Conservation (phyloP, 2,888 invertebrate genomes). For the Hirtodrosophila duncani region DNA sequence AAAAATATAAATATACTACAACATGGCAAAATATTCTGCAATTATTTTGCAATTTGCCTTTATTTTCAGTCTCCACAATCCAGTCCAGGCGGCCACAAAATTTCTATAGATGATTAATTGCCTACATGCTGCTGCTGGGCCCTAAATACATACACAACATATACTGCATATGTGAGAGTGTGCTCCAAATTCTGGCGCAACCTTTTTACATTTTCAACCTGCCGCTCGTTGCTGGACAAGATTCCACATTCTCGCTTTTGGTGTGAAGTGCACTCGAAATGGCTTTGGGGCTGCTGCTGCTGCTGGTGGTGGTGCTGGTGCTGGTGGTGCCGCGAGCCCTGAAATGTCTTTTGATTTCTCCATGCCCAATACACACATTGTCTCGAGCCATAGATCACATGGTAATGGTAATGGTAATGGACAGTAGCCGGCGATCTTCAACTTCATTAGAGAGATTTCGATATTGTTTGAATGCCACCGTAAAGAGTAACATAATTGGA, state of each 20-base stretch:
- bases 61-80: no score
- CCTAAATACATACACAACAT: no score
- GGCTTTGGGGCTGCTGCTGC: no score
- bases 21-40: conserved; percentile 43
- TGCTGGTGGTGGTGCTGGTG: no score
- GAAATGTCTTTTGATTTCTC: conserved; percentile 36
- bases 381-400: conserved; percentile 51
- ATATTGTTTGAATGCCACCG: conserved; percentile 73
- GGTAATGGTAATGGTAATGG: conserved; percentile 34
- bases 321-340: no score
- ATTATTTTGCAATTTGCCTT: conserved; percentile 60
- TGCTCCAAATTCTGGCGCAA: conserved; percentile 13
- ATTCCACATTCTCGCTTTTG: conserved; percentile 49
- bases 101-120: conserved; percentile 58
- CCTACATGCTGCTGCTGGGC: conserved; percentile 34
- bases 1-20: conserved; percentile 27
- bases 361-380: conserved; percentile 11
- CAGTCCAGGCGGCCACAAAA: conserved; percentile 29
- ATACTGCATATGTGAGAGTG: no score
- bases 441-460: conserved; percentile 75
- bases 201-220: conserved; percentile 53
- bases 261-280: conserved; percentile 56
- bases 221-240: conserved; percentile 36
- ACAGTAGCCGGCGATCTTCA: conserved; percentile 76
- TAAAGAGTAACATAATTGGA: conserved; percentile 57